Evolutionary conservation across 1,140 invertebrate species (phyloP).

Genomic region (Neodiprion virginianus): DNA sequence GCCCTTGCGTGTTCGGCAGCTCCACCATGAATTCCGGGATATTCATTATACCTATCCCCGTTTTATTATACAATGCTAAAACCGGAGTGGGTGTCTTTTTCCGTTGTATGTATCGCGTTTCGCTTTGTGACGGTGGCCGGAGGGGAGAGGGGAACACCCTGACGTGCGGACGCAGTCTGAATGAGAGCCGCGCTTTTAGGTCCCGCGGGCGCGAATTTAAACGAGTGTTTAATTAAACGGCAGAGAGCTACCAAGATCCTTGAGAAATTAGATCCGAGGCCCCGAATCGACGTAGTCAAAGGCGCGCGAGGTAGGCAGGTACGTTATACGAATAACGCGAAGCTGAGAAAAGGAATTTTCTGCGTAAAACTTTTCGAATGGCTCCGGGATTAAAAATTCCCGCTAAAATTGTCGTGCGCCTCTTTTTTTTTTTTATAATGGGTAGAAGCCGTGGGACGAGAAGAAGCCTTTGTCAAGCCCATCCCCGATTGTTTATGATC

Average conservation of each 20-base stretch:
- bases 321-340: neutral
- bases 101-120: neutral
- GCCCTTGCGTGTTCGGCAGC: neutral
- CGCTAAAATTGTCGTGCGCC: too few relatives aligned
- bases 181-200: neutral
- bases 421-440: too few relatives aligned
- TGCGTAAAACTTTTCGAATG: too few relatives aligned
- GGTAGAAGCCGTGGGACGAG: too few relatives aligned
- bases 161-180: neutral
- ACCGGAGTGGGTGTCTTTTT: neutral
- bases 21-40: neutral
- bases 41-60: neutral
- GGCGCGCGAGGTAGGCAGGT: too few relatives aligned
- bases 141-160: neutral
- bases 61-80: neutral
- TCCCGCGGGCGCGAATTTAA: neutral
- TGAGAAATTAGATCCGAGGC: neutral
- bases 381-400: too few relatives aligned
- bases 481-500: too few relatives aligned
- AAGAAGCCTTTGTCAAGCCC: too few relatives aligned
- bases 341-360: neutral
- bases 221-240: constrained; percentile 3
- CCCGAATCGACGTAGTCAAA: neutral
- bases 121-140: neutral
- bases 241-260: neutral